Percentiles rank a stretch among this genome's conserved stretches.
Evolutionary conservation across 2,888 invertebrate species (phyloP).

Genomic region (Erynnis tages): DNA sequence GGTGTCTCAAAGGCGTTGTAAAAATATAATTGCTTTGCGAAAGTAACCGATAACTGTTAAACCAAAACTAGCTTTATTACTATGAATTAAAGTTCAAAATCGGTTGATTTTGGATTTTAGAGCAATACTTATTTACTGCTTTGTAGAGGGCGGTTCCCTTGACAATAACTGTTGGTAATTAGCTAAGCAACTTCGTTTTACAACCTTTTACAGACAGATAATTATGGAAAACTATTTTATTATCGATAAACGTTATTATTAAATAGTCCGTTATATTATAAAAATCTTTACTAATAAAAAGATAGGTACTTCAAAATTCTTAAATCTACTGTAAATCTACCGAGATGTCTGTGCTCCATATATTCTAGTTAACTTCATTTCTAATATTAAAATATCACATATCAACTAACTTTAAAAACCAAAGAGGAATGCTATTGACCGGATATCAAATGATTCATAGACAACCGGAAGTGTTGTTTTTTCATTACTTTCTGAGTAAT

Average conservation of each 20-base stretch:
- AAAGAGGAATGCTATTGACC: not conserved
- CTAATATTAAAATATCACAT: too few relatives aligned
- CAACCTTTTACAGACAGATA: conserved; percentile 22
- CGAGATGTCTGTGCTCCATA: too few relatives aligned
- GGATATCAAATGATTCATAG: not conserved
- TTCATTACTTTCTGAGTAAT: too few relatives aligned
- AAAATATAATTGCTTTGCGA: conserved; percentile 54
- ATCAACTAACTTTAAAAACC: too few relatives aligned
- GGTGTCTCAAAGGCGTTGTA: conserved; percentile 58
- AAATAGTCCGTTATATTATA: not conserved
- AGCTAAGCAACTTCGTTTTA: conserved; percentile 29
- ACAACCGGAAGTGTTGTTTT: too few relatives aligned
- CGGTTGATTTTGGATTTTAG: not conserved
- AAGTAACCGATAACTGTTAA: conserved; percentile 27
- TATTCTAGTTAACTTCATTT: too few relatives aligned
- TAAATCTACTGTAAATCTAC: too few relatives aligned
- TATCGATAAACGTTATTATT: too few relatives aligned
- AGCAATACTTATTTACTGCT: conserved; percentile 1
- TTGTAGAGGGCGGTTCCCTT: conserved; percentile 9
- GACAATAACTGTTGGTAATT: conserved; percentile 25
- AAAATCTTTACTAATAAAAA: too few relatives aligned
- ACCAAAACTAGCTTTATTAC: conserved; percentile 22
- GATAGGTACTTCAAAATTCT: too few relatives aligned
- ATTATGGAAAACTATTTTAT: too few relatives aligned
- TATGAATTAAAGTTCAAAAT: conserved; percentile 30